phyloP scores from a whole-genome alignment of 2,113 vertebrate species.

The Dolichotis patagonum region DNA sequence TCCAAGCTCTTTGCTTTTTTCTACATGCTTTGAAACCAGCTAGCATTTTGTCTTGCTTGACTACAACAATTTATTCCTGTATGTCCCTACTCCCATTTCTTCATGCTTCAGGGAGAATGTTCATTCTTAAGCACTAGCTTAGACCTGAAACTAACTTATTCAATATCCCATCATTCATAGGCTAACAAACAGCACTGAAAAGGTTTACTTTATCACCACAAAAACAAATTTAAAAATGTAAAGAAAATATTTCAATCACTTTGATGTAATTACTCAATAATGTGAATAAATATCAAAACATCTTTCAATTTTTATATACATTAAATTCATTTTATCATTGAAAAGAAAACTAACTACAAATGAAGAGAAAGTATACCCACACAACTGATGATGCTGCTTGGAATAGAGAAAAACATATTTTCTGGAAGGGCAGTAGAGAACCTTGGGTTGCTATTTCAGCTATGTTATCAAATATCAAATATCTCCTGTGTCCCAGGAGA shows the following conservation, averaged over 20 bases:
- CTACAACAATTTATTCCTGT: not conserved
- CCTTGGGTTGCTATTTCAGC: not conserved
- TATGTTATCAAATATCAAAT: not conserved
- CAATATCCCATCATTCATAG: not conserved
- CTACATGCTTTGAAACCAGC: rapidly evolving
- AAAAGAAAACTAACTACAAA: not conserved
- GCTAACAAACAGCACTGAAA: not conserved
- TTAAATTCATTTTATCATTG: not conserved
- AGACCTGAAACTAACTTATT: not conserved
- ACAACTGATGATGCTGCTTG: not conserved
- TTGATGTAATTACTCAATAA: not conserved
- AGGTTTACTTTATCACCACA: not conserved
- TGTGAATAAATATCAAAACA: not conserved
- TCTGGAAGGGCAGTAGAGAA: not conserved
- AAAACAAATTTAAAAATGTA: not conserved
- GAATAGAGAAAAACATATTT: not conserved
- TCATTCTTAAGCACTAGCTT: not conserved
- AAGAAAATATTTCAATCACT: not conserved
- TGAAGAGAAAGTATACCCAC: not conserved
- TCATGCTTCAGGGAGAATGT: no score
- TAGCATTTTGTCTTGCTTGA: not conserved
- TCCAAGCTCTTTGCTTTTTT: not conserved
- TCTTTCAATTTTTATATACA: not conserved
- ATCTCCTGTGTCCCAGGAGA: not conserved
- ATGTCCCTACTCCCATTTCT: not conserved